These are phyloP conservation scores for Cyanoderma ruficeps DNA, from an alignment of 2,113 vertebrate genomes.

Conservation along the genomic window DNA sequence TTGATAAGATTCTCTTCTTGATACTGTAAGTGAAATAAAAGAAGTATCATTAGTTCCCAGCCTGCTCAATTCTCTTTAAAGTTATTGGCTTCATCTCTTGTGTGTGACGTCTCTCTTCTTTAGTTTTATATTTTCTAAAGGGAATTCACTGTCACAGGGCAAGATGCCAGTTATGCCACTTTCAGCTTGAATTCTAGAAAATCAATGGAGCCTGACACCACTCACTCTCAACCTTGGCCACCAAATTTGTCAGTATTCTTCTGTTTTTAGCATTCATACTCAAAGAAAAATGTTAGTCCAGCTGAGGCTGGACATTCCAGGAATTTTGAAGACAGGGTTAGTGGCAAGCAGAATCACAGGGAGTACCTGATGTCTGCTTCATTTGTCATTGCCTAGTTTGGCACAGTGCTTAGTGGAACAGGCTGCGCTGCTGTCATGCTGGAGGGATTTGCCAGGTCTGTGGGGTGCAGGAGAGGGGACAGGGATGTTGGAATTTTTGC, in stretches of 20 bases:
- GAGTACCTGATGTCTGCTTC: neutral
- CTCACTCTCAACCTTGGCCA: neutral
- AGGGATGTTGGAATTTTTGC: neutral
- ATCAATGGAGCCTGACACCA: neutral
- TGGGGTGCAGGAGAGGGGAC: neutral
- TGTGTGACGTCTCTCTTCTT: neutral
- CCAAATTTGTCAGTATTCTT: neutral
- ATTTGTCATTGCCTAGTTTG: neutral
- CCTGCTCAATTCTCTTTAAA: neutral
- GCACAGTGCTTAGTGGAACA: neutral
- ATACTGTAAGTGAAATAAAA: neutral
- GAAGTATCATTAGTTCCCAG: neutral
- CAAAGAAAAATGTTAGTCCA: neutral
- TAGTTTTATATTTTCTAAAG: neutral
- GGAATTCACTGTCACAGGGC: neutral
- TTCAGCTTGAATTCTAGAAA: neutral
- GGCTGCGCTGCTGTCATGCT: neutral
- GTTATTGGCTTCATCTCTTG: neutral
- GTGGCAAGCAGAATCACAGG: neutral
- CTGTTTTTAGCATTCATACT: neutral
- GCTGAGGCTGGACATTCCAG: neutral
- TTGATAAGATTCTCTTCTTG: constrained; percentile 4
- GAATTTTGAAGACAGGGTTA: neutral
- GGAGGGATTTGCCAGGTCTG: neutral
- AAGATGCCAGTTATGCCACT: neutral